Evolutionary conservation across 2,113 vertebrate genomes (phyloP).

Genomic region (Xenus cinereus): DNA sequence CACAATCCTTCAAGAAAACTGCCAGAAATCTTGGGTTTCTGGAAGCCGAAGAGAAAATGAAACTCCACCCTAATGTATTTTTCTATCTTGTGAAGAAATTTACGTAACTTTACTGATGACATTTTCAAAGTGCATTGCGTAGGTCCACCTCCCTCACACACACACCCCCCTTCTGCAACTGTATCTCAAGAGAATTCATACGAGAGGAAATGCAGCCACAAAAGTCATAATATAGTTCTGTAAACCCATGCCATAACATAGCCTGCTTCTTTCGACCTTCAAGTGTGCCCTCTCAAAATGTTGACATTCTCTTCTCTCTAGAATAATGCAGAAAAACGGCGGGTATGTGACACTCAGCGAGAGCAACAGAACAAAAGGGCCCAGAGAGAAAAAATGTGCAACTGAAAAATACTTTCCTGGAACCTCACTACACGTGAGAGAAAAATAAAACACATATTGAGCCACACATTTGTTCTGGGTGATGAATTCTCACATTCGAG

Average conservation of each 20-base stretch:
- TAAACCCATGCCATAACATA: background rate
- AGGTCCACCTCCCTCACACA: background rate
- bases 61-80: background rate
- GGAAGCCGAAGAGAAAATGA: conserved; percentile 12
- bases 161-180: background rate
- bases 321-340: background rate
- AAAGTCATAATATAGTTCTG: background rate
- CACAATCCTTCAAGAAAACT: background rate
- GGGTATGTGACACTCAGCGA: background rate
- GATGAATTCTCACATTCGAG: background rate
- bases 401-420: background rate
- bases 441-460: background rate
- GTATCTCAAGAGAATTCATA: background rate
- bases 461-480: background rate
- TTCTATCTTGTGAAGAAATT: background rate
- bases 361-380: background rate
- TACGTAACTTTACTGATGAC: background rate
- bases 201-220: background rate
- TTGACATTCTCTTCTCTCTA: background rate
- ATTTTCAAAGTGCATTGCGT: background rate
- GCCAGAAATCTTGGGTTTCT: background rate
- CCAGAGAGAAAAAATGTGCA: background rate
- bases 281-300: background rate
- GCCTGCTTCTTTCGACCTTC: background rate
- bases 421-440: background rate